Evolutionary conservation across 2,888 invertebrate species (phyloP).

Genomic region (Eupithecia abbreviata): DNA sequence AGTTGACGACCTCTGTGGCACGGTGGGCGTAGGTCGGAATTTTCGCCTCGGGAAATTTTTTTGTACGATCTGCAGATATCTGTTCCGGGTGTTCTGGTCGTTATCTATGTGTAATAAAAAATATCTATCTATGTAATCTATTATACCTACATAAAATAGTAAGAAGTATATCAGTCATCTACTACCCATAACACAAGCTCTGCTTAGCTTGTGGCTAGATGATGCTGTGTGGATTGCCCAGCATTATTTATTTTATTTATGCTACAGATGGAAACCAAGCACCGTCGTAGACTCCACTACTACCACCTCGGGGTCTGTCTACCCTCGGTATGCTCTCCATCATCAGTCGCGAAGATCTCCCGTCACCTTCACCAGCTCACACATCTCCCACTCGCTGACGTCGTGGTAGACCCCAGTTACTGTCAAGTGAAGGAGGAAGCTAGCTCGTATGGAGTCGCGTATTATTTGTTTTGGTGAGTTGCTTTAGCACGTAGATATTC

Average conservation of each 20-base stretch:
- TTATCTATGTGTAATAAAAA: too few species aligned
- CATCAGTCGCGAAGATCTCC: conserved; percentile 35
- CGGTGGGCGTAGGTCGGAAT: too few species aligned
- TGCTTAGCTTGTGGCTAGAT: too few species aligned
- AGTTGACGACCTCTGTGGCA: too few species aligned
- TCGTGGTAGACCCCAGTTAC: conserved; percentile 29
- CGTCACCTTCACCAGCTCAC: conserved; percentile 27
- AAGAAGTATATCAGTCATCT: too few species aligned
- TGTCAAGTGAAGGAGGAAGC: conserved; percentile 30
- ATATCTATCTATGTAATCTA: too few species aligned
- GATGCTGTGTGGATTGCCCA: too few species aligned
- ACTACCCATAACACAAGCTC: too few species aligned
- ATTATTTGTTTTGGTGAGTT: conserved; percentile 34
- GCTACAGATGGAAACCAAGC: conserved; percentile 20
- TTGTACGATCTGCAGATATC: too few species aligned
- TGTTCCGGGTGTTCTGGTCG: too few species aligned
- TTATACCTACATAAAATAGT: too few species aligned
- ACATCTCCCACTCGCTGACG: conserved; percentile 21
- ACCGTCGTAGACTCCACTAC: conserved; percentile 16
- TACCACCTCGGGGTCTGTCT: conserved; percentile 37
- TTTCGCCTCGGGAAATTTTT: too few species aligned
- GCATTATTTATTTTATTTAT: not conserved
- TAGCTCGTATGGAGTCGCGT: conserved; percentile 10
- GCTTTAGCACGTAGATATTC: not conserved
- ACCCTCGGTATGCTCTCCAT: conserved; percentile 28